Evolutionary conservation across 2,888 invertebrate genomes (phyloP), one percentile per base, ranked within the genome.

Genomic region (Oegoconia quadripuncta): DNA sequence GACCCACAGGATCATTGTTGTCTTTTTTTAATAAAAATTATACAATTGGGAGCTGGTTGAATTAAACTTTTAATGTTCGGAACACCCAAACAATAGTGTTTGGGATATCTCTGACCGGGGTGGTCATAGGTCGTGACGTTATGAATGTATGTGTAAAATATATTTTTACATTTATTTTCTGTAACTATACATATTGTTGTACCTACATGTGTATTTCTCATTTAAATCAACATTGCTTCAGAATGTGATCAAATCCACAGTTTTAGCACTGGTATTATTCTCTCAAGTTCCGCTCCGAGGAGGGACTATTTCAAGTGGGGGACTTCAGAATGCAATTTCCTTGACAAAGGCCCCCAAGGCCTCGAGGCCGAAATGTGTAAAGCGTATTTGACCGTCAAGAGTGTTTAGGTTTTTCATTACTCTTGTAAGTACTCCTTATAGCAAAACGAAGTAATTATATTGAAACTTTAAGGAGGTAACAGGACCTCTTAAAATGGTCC

Each of bases 271-370:
- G 28, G 25, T 27, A n/a, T 20, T 18, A 37, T 35, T 28, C 26
- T 26, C 28, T 34, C n/a, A 43, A 34, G 41, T 51, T 42, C 45
- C 50, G 36, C 41, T 39, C 46, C 44, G 46, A 53, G 46, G 60
- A 53, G 64, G 64, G 58, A 46, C 59, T 46, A 48, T 52, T 57
- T 50, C 54, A 58, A 49, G 57, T 50, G 64, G 61, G 64, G 59
- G 55, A 44, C 50, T 54, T 50, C 59, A 71, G 66, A 80, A 81
- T 80, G 77, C 76, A 79, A 81, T 82, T 80, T 82, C 68, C 74
- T 67, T 68, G 61, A 71, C 74, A 76, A 75, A 72, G 59, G 69
- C 71, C 70, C 48, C 46, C 50, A 45, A 59, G 67, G 64, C 67
- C 62, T 52, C 48, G 47, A 45, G 55, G 47, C 59, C 57, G 52